Evolutionary conservation across 2,888 invertebrate species (phyloP), one percentile per base, ranked within the genome.

Genomic region (Schrankia costaestrigalis): DNA sequence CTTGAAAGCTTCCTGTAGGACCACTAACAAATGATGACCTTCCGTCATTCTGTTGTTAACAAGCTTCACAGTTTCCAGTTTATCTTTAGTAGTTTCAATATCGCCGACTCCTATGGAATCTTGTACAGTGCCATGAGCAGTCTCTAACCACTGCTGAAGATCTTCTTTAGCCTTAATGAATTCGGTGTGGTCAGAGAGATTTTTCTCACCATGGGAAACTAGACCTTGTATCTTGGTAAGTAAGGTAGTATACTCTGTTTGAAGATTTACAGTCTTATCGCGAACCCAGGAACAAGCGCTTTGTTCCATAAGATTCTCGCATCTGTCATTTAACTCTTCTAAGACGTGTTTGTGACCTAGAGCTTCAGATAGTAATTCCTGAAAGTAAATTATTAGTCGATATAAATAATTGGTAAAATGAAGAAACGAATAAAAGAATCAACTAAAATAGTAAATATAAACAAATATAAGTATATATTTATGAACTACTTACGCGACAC

Each of bases 111-210:
- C 94, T 36, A 93, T 90, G 56, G 96, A 97, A 47, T 94, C 94
- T 62, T 94, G 93, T 0, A 98, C 91, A 3, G 94, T 93, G 15
- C 94, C 93, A 54, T 94, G 93, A 14, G 95, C 95, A 19, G 92
- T 91, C 35, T 92, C 91, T 13, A 97, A 83, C 97, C 97, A 98
- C 39, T 91, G 90, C 48, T 95, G 93, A 55, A 97, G 89, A 57
- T 95, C 94, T 41, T 92, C 91, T 65, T 96, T 95, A 10, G 95
- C 95, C 59, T 95, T 95, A 4, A 95, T 89, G 74, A 97, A 97
- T 68, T 97, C 96, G 0, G 95, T 95, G 65, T 97, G 96, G 71
- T 97, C 97, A 0, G 95, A 94, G 0, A 97, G 84, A 73, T 95
- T 96, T 84, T 96, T 96, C 70, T 97, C 96, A 7, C 97, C 93